Conservation (phyloP, 2,113 vertebrate genomes). For the Alces alces region DNA sequence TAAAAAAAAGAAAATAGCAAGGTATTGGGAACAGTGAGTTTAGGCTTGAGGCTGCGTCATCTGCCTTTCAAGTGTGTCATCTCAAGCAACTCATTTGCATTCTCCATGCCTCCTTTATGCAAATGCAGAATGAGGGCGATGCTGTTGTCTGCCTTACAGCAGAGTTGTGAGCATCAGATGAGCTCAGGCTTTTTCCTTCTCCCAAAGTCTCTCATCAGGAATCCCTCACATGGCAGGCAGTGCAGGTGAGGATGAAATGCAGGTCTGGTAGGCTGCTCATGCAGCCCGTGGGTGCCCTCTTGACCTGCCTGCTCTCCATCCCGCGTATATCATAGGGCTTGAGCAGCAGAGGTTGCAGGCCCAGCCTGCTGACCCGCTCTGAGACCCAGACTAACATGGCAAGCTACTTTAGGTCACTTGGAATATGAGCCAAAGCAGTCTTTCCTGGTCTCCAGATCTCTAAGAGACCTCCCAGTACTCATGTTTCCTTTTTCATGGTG, state of each 20-base stretch:
- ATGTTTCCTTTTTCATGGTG: background rate
- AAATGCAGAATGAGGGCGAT: background rate
- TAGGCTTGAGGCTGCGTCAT: background rate
- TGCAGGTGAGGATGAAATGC: background rate
- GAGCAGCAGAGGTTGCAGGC: background rate
- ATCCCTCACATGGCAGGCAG: background rate
- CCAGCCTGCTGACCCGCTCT: background rate
- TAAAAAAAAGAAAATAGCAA: background rate
- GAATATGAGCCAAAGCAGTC: background rate
- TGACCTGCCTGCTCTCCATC: background rate
- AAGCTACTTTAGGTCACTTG: background rate
- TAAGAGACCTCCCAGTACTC: background rate
- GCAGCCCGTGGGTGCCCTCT: background rate
- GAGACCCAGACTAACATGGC: background rate
- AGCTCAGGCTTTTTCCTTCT: background rate
- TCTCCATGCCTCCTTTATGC: background rate
- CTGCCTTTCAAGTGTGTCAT: background rate
- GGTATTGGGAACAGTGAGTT: background rate
- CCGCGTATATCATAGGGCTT: background rate
- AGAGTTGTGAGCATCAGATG: background rate
- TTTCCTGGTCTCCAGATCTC: background rate
- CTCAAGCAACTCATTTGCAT: background rate
- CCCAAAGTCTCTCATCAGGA: background rate
- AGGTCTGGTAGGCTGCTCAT: background rate
- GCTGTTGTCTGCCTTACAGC: background rate